These are phyloP conservation scores for Microtus californicus DNA, from an alignment of 2,797 vertebrate genomes.

Conservation along the genomic window DNA sequence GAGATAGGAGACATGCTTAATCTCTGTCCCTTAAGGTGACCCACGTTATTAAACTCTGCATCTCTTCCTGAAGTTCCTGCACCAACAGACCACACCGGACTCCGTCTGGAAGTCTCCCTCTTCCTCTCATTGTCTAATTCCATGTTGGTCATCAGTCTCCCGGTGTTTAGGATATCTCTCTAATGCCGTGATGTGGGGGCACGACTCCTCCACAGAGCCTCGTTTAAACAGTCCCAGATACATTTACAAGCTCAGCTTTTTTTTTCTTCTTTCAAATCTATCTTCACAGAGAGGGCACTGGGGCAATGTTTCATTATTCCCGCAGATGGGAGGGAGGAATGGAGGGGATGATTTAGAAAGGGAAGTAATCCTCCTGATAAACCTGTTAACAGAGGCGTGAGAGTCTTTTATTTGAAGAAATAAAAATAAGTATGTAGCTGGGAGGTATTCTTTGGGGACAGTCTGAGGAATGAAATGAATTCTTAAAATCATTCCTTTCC, in stretches of 20 bases:
- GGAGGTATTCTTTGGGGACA: conserved; percentile 52
- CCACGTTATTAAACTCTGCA: neutral
- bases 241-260: conserved; percentile 22
- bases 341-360: conserved; percentile 60
- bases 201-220: neutral
- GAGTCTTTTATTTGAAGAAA: conserved; percentile 69
- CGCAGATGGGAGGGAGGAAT: conserved; percentile 42
- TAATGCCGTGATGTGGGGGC: neutral
- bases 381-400: neutral
- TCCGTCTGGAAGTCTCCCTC: neutral
- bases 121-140: neutral
- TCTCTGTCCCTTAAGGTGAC: neutral
- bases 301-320: conserved; percentile 42
- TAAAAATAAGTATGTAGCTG: conserved; percentile 56
- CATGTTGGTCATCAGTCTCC: neutral
- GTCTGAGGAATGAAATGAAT: conserved; percentile 52
- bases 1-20: conserved; percentile 26
- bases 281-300: conserved; percentile 1
- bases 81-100: neutral
- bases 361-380: conserved; percentile 60
- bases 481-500: conserved; percentile 54
- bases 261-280: conserved; percentile 51
- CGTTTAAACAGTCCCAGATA: neutral
- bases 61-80: neutral
- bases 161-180: neutral